A percentile compares a stretch with the other conserved stretches of the same genome.
phyloP scores from a whole-genome alignment of 2,888 invertebrate genomes.

The Sussaba pulchella region DNA sequence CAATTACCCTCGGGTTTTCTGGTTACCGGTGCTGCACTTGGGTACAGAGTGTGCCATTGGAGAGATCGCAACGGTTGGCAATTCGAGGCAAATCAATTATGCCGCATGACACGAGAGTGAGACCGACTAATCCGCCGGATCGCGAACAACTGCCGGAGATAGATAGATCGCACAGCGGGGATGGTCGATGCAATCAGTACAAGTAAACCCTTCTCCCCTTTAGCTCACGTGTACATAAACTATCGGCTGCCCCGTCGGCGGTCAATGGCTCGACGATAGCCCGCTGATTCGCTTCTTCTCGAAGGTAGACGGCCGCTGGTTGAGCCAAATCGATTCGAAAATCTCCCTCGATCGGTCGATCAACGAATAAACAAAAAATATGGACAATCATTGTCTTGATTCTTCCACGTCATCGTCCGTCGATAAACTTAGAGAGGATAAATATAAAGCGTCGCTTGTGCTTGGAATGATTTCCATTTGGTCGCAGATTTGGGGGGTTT shows the following conservation, averaged over 20 bases:
- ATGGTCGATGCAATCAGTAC: constrained; percentile 50
- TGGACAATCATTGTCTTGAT: constrained; percentile 37
- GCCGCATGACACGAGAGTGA: constrained; percentile 56
- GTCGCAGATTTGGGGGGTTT: no score
- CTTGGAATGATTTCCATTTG: background rate
- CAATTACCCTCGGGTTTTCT: background rate
- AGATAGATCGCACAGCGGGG: constrained; percentile 45
- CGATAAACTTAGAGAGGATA: background rate
- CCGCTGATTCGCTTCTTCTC: constrained; percentile 52
- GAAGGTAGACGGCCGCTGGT: constrained; percentile 33
- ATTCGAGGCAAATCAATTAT: constrained; percentile 60
- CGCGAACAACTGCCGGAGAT: constrained; percentile 36
- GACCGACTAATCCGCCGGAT: constrained; percentile 57
- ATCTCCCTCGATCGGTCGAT: constrained; percentile 50
- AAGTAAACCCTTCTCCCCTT: constrained; percentile 26
- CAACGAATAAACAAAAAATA: constrained; percentile 41
- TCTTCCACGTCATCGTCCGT: constrained; percentile 37
- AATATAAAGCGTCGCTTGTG: background rate
- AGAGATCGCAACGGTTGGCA: constrained; percentile 57
- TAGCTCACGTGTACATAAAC: constrained; percentile 5
- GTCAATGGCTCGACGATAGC: constrained; percentile 54
- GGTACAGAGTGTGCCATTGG: constrained; percentile 46
- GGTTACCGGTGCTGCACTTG: background rate
- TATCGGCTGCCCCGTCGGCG: constrained; percentile 41
- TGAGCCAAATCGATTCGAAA: constrained; percentile 46